phyloP scores from a whole-genome alignment of 1,140 invertebrate genomes.

The Chrysomallon squamiferum region DNA sequence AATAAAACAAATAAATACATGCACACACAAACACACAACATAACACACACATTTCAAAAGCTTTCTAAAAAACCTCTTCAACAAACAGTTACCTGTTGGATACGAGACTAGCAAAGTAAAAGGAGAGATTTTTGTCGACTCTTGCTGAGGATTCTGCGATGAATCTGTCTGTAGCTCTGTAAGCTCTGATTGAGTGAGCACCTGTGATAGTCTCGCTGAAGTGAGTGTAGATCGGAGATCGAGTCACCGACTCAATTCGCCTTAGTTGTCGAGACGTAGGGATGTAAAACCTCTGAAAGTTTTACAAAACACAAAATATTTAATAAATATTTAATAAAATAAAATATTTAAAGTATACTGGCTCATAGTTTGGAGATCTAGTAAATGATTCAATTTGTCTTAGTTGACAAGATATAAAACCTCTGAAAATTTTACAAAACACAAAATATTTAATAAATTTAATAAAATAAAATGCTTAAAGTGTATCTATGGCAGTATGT shows the following conservation, averaged over 20 bases:
- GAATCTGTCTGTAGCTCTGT: conserved; percentile 62
- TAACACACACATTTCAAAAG: no score
- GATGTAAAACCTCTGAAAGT: conserved; percentile 86
- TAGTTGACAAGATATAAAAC: no score
- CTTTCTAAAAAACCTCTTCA: no score
- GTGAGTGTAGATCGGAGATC: conserved; percentile 66
- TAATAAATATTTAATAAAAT: not conserved
- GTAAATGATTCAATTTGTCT: not conserved
- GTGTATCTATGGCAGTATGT: no score
- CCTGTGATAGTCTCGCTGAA: conserved; percentile 66
- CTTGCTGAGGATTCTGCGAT: conserved; percentile 57
- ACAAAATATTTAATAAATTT: no score
- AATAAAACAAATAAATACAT: no score
- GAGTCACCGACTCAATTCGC: conserved; percentile 60
- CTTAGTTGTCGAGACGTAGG: conserved; percentile 70
- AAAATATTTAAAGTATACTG: not conserved
- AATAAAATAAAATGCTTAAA: no score
- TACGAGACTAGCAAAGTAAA: conserved; percentile 33
- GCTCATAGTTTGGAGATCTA: not conserved
- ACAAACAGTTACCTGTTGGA: conserved; percentile 50
- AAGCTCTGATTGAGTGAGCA: conserved; percentile 67
- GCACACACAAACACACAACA: no score
- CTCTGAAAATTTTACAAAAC: no score
- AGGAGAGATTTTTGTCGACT: conserved; percentile 45
- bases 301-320: not conserved